Conservation (phyloP, 2,888 invertebrate genomes). For the Eristalinus sepulchralis region DNA sequence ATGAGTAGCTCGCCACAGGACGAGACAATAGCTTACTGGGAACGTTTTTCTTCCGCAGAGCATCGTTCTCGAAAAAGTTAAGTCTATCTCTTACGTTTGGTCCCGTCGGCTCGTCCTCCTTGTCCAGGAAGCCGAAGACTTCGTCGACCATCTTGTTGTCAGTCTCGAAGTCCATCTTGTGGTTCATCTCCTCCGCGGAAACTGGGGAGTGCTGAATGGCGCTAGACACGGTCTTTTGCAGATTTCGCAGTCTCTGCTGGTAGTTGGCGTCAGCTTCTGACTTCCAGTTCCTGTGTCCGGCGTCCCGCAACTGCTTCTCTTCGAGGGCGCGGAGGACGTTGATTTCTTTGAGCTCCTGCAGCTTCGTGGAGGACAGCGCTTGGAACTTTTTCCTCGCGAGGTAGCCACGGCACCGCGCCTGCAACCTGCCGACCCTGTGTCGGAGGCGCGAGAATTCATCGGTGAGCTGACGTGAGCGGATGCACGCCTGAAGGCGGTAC, state of each 20-base stretch:
- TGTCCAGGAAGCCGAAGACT: conserved; percentile 85
- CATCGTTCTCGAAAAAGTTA: conserved; percentile 79
- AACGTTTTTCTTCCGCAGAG: conserved; percentile 77
- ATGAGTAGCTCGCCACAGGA: conserved; percentile 76
- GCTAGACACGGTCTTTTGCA: conserved; percentile 75
- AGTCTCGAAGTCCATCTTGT: conserved; percentile 80
- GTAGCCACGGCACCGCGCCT: conserved; percentile 89
- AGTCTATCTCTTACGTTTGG: conserved; percentile 81
- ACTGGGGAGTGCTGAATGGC: conserved; percentile 25
- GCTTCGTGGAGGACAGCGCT: conserved; percentile 35
- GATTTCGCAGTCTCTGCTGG: conserved; percentile 85
- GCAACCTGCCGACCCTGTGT: conserved; percentile 85
- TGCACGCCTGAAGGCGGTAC: conserved; percentile 91
- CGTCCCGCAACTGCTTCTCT: conserved; percentile 83
- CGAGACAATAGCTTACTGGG: conserved; percentile 80
- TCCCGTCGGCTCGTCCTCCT: conserved; percentile 82
- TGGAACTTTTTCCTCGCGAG: conserved; percentile 82
- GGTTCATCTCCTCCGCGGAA: conserved; percentile 60
- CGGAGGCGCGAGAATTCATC: conserved; percentile 87
- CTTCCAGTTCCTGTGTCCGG: conserved; percentile 85
- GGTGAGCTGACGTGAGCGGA: conserved; percentile 88
- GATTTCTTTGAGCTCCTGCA: conserved; percentile 75
- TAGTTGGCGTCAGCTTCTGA: conserved; percentile 87
- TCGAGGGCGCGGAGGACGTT: conserved; percentile 82
- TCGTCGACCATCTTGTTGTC: conserved; percentile 85